Base-by-base conservation (phyloP, 2,797 vertebrate genomes). In the Buphagus erythrorhynchus region DNA sequence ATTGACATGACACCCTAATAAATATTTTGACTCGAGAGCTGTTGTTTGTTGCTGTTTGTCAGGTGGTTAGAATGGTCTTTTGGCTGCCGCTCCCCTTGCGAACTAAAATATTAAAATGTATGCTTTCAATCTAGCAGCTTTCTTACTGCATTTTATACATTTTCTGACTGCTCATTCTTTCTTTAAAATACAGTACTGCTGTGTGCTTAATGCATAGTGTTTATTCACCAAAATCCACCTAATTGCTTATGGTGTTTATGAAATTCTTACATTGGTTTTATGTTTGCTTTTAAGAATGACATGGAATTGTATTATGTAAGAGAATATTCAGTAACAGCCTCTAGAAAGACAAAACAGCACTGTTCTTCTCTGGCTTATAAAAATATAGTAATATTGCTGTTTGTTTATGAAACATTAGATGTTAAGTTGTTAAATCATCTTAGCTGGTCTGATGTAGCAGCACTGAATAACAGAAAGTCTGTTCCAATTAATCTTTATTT, bases 21-120 rank as follows among this genome's bases (percentile, higher is more conserved):
- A 97, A 96, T 95, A 96, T 97, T 97, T 97, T 93, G 86, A 97
- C 90, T 95, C 9, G 2, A 84, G 69, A 86, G 75, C 80, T 88
- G 85, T 90, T 95, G 90, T 97, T 91, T 88, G 94, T 92, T 97
- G 88, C 90, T 88, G 42, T 93, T 96, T 96, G 93, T 97, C 93
- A 94, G 87, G 94, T 86, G 84, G 55, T 91, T 95, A 93, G 63
- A 96, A 87, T 2, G 69, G 79, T 96, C 88, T 94, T 91, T 96
- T 96, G 95, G 96, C 95, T 95, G 95, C 93, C 73, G 63, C 71
- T 90, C 35, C 52, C 57, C 77, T 87, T 15, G n/a, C 1, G 1
- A 93, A 78, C 74, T 82, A 90, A 90, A 90, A 96, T 94, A 86
- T 95, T 94, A 94, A 96, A 95, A 93, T 94, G 71, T 88, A 90